These are phyloP conservation scores for Lipotes vexillifer DNA, from an alignment of 2,113 vertebrate genomes.

Conservation along the genomic window DNA sequence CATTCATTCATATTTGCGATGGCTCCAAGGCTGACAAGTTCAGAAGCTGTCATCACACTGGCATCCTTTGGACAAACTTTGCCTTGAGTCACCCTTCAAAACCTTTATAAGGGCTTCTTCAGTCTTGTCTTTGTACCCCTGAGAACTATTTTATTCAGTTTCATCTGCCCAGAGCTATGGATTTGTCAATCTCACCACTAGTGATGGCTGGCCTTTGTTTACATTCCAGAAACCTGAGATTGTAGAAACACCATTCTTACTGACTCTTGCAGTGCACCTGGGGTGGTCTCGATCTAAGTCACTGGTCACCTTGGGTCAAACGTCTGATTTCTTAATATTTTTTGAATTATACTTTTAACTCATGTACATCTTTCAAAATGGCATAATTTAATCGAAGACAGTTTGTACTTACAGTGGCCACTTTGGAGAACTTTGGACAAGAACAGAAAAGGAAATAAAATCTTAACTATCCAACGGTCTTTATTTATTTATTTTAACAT, in stretches of 20 bases:
- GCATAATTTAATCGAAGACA: not conserved
- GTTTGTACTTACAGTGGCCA: not conserved
- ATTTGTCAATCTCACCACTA: not conserved
- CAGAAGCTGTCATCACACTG: not conserved
- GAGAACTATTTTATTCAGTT: not conserved
- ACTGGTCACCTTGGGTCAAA: not conserved
- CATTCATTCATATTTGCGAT: not conserved
- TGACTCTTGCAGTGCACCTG: not conserved
- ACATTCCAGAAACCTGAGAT: not conserved
- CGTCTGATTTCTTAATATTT: not conserved
- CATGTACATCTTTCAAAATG: not conserved
- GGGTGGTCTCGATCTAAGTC: not conserved
- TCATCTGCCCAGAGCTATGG: not conserved
- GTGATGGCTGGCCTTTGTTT: not conserved
- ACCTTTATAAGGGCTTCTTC: not conserved
- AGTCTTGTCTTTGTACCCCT: not conserved
- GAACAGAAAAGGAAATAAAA: constrained; percentile 18
- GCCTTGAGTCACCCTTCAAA: not conserved
- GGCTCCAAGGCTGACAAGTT: not conserved
- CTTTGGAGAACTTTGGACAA: not conserved
- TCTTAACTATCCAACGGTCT: not conserved
- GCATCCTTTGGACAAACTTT: not conserved
- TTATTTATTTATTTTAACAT: not conserved
- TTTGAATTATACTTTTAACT: not conserved
- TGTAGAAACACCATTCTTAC: not conserved